Percentiles rank a stretch among this genome's conserved stretches.
Evolutionary conservation across 2,113 vertebrate genomes (phyloP).

Genomic region (Callaeas wilsoni): DNA sequence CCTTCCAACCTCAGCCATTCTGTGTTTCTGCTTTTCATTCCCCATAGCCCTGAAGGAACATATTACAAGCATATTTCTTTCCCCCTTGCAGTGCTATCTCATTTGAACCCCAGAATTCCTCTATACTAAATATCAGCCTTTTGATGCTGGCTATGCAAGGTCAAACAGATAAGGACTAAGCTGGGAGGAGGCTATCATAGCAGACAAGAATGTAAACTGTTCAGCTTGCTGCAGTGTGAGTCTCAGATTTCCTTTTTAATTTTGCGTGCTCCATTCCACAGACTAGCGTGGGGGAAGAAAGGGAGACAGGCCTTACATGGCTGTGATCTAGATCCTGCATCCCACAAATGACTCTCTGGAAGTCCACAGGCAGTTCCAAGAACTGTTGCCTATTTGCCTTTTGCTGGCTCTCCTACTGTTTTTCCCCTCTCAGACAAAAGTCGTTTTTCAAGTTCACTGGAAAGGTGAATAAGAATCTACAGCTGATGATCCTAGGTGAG

Average conservation of each 20-base stretch:
- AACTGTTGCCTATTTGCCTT: background rate
- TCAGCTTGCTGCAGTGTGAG: background rate
- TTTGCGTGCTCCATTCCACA: slow-evolving; percentile 1
- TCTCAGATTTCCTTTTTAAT: slow-evolving; percentile 24
- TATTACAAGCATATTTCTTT: background rate
- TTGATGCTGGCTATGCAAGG: slow-evolving; percentile 9
- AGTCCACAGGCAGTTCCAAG: background rate
- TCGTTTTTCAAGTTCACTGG: background rate
- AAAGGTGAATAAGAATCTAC: background rate
- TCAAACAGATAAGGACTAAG: slow-evolving; percentile 50
- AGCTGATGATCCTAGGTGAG: background rate
- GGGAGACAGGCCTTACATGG: slow-evolving; percentile 40
- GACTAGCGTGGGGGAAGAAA: background rate
- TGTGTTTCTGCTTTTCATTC: background rate
- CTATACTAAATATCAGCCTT: slow-evolving; percentile 10
- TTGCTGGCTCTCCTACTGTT: background rate
- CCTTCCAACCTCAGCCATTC: background rate
- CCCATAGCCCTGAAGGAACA: background rate
- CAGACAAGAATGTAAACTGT: slow-evolving; percentile 56
- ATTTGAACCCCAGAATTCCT: slow-evolving; percentile 18
- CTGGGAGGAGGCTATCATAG: slow-evolving; percentile 17
- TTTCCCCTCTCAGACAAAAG: background rate
- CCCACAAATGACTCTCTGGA: background rate
- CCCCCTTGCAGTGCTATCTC: background rate
- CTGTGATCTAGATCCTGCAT: background rate